Base-by-base conservation (phyloP, 2,797 vertebrate species). In the Paramormyrops hopkinsi region DNA sequence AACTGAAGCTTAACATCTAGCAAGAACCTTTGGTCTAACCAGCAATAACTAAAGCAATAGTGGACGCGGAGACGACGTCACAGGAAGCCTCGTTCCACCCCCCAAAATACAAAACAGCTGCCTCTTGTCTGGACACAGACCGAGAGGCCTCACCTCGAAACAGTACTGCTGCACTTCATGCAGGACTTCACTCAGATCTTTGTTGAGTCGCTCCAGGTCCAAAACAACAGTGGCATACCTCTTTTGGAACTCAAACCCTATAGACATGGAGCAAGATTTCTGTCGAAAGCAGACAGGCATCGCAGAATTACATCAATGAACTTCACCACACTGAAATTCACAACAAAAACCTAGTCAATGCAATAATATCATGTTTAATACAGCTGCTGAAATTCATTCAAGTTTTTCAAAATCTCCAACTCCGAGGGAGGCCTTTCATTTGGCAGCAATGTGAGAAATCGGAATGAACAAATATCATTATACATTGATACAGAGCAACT, bases 151-250 rank as follows among this genome's bases (percentile, higher is more conserved):
- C 92, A 99, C 99, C 95, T 99, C 98, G 41, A 97, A 99, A 92
- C 98, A 99, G 93, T 97, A 98, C 94, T 99, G 98, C 56, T 99
- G 97, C 88, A 99, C 99, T 94, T 99, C 98, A 91, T 98, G 98
- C 73, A 99, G 95, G 90, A 99, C 98, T 95, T 99, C 99, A 94
- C 99, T 99, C 51, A 99, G 96, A 91, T 99, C 98, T 94, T 99
- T 99, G 92, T 99, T 99, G 51, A 99, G 96, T 89, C 98, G 97
- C 84, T 99, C 99, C 90, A 99, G 97, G 88, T 99, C 98, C 37
- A 99, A 95, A 86, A 99, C 98, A 5, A 97, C 98, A 88, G 97
- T 98, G 37, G 99, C 98, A 0, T 99, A 99, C 91, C 98, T 96
- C 92, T 97, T 97, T 93, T 99, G 98, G 93, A 99, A 99, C 89